Evolutionary conservation across 2,113 vertebrate species (phyloP), one percentile per base, ranked within the genome.

Genomic region (Tachysurus vachellii): DNA sequence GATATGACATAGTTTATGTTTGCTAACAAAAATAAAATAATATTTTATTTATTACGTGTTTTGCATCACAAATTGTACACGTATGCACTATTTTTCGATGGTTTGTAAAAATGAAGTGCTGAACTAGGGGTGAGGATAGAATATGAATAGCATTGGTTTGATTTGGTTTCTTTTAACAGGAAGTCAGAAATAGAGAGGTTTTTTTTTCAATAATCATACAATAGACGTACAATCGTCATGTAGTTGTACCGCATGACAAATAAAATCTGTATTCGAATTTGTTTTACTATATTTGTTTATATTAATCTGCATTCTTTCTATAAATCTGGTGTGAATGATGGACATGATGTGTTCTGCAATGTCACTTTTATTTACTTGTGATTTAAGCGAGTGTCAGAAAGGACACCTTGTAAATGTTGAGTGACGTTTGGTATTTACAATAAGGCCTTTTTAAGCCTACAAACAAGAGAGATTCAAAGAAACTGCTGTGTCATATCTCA

Each of bases 401-500:
- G 36, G 57, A 36, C 31, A 62, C 31, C 19, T 57, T 44, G 56
- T 62, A 64, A 59, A 82, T 82, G 31, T 44, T 44, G 9, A 81
- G 12, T 14, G 80, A 82, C 59, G 62, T 21, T 57, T 82, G 56
- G 17, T 44, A 50, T 82, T 82, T 82, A 64, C 12, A n/a, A 47
- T 64, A 82, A 66, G 21, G 4, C 4, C 5, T 66, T n/a, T 82
- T n/a, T 14, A 66, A 66, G 42, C 61, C 26, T n/a, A 28, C 4
- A 76, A 76, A 64, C 21, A 44, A 26, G 5, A 47, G 7, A 8
- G 59, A 64, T 82, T 42, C 12, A 26, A 59, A 62, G 31, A 14
- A 14, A 8, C 57, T 50, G 23, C 23, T n/a, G 12, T 61, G 42
- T 28, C 42, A 50, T 14, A 42, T 13, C 59, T 26, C 42, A 75